Evolutionary conservation across 2,113 vertebrate genomes (phyloP), one percentile per base, ranked within the genome.

Genomic region (Beaufortia kweichowensis): DNA sequence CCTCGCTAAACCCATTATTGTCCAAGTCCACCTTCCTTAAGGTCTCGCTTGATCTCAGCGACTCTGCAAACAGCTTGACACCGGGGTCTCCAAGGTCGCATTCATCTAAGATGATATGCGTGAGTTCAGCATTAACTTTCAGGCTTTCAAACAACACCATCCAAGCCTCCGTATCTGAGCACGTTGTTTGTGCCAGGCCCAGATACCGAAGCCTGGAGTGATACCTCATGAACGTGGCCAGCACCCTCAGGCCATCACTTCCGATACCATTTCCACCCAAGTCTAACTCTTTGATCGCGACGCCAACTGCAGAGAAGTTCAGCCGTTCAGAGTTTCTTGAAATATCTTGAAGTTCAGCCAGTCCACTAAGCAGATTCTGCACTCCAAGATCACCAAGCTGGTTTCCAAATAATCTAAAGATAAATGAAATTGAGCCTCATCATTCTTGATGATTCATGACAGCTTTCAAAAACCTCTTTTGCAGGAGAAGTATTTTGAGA

Each of bases 341-440:
- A n/a, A n/a, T 84, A 23, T 82, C 85, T 79, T 91, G 90, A 61
- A 93, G 86, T 63, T 91, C 89, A 17, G 87, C 90, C 31, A 93
- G 62, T 39, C 92, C 92, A n/a, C 59, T 86, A 82, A 93, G 71
- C 69, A 94, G 83, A 46, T 82, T 84, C 68, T 86, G 75, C 57
- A 88, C 72, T 19, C 93, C 93, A 17, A 85, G 79, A 83, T 93
- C 91, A 14, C 90, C 90, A 68, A 94, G 80, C 71, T 85, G 85
- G 84, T 94, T 94, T 74, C 93, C 93, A 87, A 93, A 93, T 80
- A 94, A 85, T 78, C 93, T 94, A 83, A 1, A 41, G 29, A 82
- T 56, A 74, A 35, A 81, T 23, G 24, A 75, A 31, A 76, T 59
- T 19, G 24, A 43, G 23, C 26, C 46, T 39, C 50, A 74, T 53